Evolutionary conservation across 2,888 invertebrate genomes (phyloP).

Genomic region (Dryadula phaetusa): DNA sequence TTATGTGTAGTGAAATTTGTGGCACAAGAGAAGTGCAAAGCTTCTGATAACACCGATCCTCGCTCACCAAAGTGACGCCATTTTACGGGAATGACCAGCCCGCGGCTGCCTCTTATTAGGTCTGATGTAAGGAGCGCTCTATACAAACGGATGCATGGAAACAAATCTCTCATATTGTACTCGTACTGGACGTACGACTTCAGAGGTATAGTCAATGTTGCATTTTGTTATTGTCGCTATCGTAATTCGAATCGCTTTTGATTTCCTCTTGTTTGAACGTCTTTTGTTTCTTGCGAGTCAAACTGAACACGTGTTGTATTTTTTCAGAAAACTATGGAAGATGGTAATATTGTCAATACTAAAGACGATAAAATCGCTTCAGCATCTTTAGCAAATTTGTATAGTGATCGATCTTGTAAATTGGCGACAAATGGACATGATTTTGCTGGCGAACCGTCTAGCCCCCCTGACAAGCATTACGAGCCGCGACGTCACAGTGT

Average conservation of each 20-base stretch:
- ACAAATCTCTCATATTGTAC: slow-evolving; percentile 77
- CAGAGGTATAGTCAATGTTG: slow-evolving; percentile 69
- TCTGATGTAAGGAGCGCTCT: slow-evolving; percentile 80
- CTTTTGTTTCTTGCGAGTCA: slow-evolving; percentile 78
- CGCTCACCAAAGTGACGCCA: slow-evolving; percentile 83
- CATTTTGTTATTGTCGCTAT: slow-evolving; percentile 62
- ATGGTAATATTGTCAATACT: slow-evolving; percentile 77
- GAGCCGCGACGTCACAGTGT: slow-evolving; percentile 59
- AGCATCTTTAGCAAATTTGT: slow-evolving; percentile 66
- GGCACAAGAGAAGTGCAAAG: slow-evolving; percentile 62
- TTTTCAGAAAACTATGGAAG: slow-evolving; percentile 84
- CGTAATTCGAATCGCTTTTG: slow-evolving; percentile 70
- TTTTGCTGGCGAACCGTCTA: slow-evolving; percentile 52
- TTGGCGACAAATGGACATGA: slow-evolving; percentile 76
- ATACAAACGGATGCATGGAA: slow-evolving; percentile 80
- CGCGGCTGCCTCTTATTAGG: slow-evolving; percentile 80
- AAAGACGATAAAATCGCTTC: slow-evolving; percentile 74
- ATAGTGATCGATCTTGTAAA: slow-evolving; percentile 69
- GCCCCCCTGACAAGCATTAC: slow-evolving; percentile 50
- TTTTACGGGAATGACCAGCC: slow-evolving; percentile 85
- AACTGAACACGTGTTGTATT: slow-evolving; percentile 71
- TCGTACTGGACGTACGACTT: slow-evolving; percentile 83
- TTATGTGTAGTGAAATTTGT: slow-evolving; percentile 61
- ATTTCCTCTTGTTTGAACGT: slow-evolving; percentile 78
- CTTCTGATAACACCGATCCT: slow-evolving; percentile 79